phyloP scores from a whole-genome alignment of 92 coral and sea anemone species.

The Chrysogorgia sp. region DNA sequence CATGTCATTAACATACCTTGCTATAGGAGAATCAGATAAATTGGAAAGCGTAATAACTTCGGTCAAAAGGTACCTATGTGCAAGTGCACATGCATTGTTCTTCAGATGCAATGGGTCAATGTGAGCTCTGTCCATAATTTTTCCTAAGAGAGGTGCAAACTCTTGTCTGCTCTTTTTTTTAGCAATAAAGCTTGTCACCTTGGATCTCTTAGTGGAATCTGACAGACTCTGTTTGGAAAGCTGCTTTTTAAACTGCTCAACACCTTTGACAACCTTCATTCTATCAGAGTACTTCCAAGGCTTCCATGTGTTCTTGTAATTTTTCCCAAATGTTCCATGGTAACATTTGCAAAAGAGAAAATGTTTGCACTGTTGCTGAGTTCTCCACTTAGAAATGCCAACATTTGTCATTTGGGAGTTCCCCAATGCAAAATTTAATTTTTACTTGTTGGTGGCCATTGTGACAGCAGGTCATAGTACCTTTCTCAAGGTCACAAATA shows the following conservation, averaged over 20 bases:
- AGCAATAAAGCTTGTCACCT: constrained; percentile 16
- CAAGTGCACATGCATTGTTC: no score
- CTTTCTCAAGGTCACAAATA: constrained; percentile 27
- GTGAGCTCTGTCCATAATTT: no score
- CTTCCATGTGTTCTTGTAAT: constrained; percentile 22
- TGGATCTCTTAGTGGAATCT: constrained; percentile 28
- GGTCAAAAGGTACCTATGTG: no score
- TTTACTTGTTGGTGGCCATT: constrained; percentile 25
- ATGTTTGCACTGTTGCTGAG: constrained; percentile 42
- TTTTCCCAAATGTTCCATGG: constrained; percentile 40
- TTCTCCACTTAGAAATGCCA: constrained; percentile 54
- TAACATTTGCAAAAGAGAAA: constrained; percentile 45
- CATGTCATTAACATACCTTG: no score
- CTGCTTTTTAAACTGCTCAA: constrained; percentile 34
- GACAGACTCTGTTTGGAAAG: constrained; percentile 19
- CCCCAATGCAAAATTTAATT: constrained; percentile 49
- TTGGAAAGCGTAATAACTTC: no score
- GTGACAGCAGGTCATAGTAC: constrained; percentile 6
- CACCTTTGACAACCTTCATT: constrained; percentile 20
- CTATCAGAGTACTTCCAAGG: constrained; percentile 49
- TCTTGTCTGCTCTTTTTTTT: neutral
- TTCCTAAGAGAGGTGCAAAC: no score
- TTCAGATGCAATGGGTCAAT: no score
- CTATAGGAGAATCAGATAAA: no score
- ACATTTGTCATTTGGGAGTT: constrained; percentile 58